A percentile compares a stretch with the other conserved stretches of the same genome.
These are phyloP conservation scores for Microhierax caerulescens DNA, from an alignment of 2,797 vertebrate species.

Conservation along the genomic window DNA sequence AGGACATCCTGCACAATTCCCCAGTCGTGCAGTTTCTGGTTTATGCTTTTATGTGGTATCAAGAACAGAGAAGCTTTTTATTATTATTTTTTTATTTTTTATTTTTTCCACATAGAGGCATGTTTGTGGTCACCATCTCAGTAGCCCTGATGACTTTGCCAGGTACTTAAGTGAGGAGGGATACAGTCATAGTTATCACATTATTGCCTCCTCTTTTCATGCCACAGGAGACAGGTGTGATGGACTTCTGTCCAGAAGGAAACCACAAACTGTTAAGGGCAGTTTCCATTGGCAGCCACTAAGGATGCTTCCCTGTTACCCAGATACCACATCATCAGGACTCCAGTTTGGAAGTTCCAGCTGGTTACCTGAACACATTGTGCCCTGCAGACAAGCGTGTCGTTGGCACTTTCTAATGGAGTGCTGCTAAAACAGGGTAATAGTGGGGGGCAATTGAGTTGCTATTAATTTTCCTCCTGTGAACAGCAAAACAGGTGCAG, in stretches of 20 bases:
- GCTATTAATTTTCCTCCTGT: not conserved
- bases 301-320: not conserved
- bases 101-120: not conserved
- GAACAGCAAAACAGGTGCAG: not conserved
- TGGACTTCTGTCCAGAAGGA: not conserved
- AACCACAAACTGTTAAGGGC: not conserved
- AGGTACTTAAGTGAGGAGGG: not conserved
- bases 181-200: not conserved
- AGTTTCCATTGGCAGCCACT: not conserved
- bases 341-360: not conserved
- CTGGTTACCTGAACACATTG: not conserved
- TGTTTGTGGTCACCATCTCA: not conserved
- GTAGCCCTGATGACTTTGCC: not conserved
- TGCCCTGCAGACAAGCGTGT: not conserved
- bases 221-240: not conserved
- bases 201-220: not conserved
- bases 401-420: not conserved
- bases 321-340: not conserved
- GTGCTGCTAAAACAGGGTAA: not conserved
- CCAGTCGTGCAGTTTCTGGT: not conserved
- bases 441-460: not conserved
- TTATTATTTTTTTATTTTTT: too few species aligned
- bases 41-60: not conserved
- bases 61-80: not conserved
- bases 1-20: not conserved